Conservation (phyloP, 2,888 invertebrate species). For the Acleris laterana region DNA sequence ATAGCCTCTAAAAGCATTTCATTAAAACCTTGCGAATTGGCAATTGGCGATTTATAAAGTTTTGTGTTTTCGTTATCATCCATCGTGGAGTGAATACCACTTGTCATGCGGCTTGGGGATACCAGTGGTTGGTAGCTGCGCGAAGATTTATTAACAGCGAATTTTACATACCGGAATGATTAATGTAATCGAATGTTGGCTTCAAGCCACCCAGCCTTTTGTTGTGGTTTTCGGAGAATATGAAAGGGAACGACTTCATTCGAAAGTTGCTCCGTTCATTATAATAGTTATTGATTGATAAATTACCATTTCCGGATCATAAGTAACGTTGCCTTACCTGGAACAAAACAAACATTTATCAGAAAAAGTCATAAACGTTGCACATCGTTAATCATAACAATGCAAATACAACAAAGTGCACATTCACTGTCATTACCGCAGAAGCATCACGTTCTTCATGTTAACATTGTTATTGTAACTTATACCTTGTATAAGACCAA, state of each 20-base stretch:
- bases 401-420: slow-evolving; percentile 13
- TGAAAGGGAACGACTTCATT: slow-evolving; percentile 19
- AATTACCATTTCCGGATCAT: slow-evolving; percentile 26
- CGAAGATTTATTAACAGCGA: slow-evolving; percentile 60
- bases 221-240: slow-evolving; percentile 60
- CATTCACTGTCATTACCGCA: slow-evolving; percentile 25
- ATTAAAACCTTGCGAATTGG: slow-evolving; percentile 28
- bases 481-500: slow-evolving; percentile 46
- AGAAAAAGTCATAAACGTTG: slow-evolving; percentile 7
- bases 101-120: slow-evolving; percentile 26
- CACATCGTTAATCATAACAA: not conserved
- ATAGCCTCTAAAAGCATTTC: slow-evolving; percentile 35
- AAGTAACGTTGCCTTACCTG: slow-evolving; percentile 55
- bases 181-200: slow-evolving; percentile 68
- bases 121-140: slow-evolving; percentile 30
- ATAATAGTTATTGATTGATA: slow-evolving; percentile 14
- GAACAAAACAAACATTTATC: slow-evolving; percentile 50
- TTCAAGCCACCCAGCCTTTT: slow-evolving; percentile 62
- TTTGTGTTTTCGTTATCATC: slow-evolving; percentile 30
- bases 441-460: slow-evolving; percentile 20
- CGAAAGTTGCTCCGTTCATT: slow-evolving; percentile 4
- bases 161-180: slow-evolving; percentile 67
- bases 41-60: slow-evolving; percentile 20
- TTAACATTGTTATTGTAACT: slow-evolving; percentile 34
- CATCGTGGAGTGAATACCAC: slow-evolving; percentile 24